Evolutionary conservation across 2,888 invertebrate genomes (phyloP).

Genomic region (Diabrotica balteata): DNA sequence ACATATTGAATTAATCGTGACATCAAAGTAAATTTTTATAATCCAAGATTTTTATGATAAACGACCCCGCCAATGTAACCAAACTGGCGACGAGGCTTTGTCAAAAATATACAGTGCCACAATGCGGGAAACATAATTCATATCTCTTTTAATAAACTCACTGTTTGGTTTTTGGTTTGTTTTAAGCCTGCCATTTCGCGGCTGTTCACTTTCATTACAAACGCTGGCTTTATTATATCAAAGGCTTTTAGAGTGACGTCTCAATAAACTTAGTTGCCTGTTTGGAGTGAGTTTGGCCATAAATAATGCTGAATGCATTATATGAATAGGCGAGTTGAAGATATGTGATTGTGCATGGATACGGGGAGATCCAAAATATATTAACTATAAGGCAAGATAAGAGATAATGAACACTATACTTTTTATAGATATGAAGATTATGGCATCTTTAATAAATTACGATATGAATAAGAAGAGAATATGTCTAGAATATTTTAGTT

Average conservation of each 20-base stretch:
- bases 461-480: no score
- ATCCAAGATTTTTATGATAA: constrained; percentile 30
- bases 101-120: constrained; percentile 47
- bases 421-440: no score
- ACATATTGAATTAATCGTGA: constrained; percentile 21
- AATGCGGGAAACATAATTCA: constrained; percentile 53
- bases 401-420: no score
- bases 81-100: constrained; percentile 33
- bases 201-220: constrained; percentile 33
- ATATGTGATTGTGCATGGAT: constrained; percentile 12
- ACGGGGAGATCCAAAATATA: constrained; percentile 3
- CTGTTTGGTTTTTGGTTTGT: constrained; percentile 43
- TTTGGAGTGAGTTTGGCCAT: constrained; percentile 23
- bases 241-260: constrained; percentile 32
- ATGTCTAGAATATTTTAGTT: no score
- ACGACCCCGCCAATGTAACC: constrained; percentile 29
- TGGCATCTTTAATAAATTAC: no score
- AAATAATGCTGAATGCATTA: constrained; percentile 26
- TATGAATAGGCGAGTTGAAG: constrained; percentile 14
- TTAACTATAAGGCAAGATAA: no score
- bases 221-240: constrained; percentile 33
- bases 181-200: constrained; percentile 40
- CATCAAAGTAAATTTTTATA: constrained; percentile 34
- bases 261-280: constrained; percentile 26
- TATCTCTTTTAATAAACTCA: constrained; percentile 49